Evolutionary conservation across 2,888 invertebrate genomes (phyloP), one percentile per base, ranked within the genome.

Genomic region (Nowickia ferox): DNA sequence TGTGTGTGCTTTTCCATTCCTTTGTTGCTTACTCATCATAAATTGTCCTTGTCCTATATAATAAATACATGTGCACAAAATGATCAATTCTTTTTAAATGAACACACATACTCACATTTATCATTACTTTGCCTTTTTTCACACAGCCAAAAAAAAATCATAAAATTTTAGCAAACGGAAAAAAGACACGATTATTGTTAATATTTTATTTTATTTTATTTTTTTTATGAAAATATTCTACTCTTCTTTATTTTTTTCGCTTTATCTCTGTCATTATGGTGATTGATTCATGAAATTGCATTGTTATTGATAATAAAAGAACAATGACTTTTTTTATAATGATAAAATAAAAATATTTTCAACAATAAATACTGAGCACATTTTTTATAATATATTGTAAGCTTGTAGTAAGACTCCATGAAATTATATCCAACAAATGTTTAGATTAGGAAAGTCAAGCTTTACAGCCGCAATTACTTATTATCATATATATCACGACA

Each of bases 31-130:
- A 79, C 71, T 86, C 85, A 86, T 86, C 85, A 86, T 61, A 86
- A 83, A 86, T 79, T 86, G 85, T 86, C 85, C 85, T 86, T 86
- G 85, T 83, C 85, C 85, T 55, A 83, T 83, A 83, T 83, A 76
- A 83, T 79, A 72, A 71, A 30, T 30, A 30, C 6, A 78, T 72
- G 71, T 61, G 79, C 61, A 61, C 68, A 69, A 65, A 84, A 79
- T 86, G 85, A 86, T 86, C 82, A 83, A 86, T 86, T 69, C 79
- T 61, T 53, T 68, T 22, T 15, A 22, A 83, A 42, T 57, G 38
- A 9, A 40, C 55, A 72, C 44, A 19, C 17, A n/a, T 55, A 57
- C 9, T 19, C 19, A 68, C 13, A 9, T 30, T 57, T 19, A 1
- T 15, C 11, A 30, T 22, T 42, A 22, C 11, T 59, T 42, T 10